Conservation (phyloP, 2,888 invertebrate genomes). For the Allacma fusca region DNA sequence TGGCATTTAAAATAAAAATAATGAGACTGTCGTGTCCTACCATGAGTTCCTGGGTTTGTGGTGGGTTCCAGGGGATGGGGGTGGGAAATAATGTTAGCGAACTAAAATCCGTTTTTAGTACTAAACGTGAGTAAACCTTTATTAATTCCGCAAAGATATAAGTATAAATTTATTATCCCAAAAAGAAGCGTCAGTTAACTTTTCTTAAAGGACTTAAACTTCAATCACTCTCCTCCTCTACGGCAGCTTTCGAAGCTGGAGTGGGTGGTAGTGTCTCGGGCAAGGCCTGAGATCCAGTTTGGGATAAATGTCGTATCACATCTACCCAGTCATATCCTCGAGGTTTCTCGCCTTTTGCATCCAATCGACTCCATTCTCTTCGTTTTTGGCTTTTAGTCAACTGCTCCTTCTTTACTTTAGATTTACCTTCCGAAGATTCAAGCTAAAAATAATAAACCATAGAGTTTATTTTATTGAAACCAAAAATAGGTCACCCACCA, state of each 20-base stretch:
- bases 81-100: too few species aligned
- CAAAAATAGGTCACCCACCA: too few species aligned
- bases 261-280: constrained; percentile 6
- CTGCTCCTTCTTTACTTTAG: constrained; percentile 67
- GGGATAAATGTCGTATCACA: constrained; percentile 93
- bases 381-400: constrained; percentile 92
- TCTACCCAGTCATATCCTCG: constrained; percentile 96
- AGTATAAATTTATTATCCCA: background rate
- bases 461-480: too few species aligned
- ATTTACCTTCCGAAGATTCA: constrained; percentile 33
- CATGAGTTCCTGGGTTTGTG: too few species aligned
- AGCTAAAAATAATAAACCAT: background rate
- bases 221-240: constrained; percentile 6
- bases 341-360: constrained; percentile 82
- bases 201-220: background rate
- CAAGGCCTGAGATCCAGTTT: constrained; percentile 67
- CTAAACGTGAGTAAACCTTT: too few species aligned
- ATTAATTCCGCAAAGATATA: background rate
- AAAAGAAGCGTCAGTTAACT: background rate
- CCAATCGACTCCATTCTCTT: constrained; percentile 84
- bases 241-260: background rate
- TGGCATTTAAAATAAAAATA: too few species aligned
- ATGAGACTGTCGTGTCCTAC: too few species aligned
- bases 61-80: too few species aligned
- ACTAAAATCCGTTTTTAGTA: too few species aligned